phyloP scores from a whole-genome alignment of 2,797 vertebrate genomes.

The Sebastiscus albofasciatus region DNA sequence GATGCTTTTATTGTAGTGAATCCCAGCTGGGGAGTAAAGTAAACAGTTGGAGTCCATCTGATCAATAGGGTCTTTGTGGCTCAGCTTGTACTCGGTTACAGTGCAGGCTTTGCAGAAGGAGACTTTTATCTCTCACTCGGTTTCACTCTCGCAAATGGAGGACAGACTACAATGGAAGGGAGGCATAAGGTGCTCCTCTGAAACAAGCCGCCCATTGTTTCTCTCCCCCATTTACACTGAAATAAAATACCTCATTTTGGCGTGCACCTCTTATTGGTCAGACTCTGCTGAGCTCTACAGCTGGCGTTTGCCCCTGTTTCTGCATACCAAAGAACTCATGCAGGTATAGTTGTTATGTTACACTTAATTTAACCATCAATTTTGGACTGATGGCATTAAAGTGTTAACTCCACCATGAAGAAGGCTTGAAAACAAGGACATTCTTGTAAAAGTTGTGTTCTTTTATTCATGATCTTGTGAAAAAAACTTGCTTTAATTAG shows the following conservation, averaged over 20 bases:
- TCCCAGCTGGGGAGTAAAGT: background rate
- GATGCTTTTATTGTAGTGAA: background rate
- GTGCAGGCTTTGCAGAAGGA: constrained; percentile 29
- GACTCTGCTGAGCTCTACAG: constrained; percentile 26
- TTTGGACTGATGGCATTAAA: background rate
- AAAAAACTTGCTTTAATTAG: background rate
- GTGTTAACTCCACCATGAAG: background rate
- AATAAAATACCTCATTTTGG: constrained; percentile 59
- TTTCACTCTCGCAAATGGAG: constrained; percentile 66
- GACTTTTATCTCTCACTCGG: constrained; percentile 67
- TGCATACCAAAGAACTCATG: constrained; percentile 1
- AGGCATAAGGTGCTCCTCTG: constrained; percentile 41
- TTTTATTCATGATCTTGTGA: constrained; percentile 12
- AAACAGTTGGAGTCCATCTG: constrained; percentile 24
- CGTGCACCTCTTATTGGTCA: constrained; percentile 38
- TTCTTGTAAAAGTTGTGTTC: background rate
- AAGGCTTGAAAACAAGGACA: background rate
- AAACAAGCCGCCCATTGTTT: constrained; percentile 80
- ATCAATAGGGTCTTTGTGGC: constrained; percentile 72
- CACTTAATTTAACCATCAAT: background rate
- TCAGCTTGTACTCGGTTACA: constrained; percentile 25
- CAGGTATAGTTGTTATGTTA: background rate
- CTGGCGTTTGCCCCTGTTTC: constrained; percentile 1
- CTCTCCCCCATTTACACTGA: constrained; percentile 41
- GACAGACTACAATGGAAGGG: constrained; percentile 45